Conservation (phyloP, 2,113 vertebrate genomes). For the Gavialis gangeticus region DNA sequence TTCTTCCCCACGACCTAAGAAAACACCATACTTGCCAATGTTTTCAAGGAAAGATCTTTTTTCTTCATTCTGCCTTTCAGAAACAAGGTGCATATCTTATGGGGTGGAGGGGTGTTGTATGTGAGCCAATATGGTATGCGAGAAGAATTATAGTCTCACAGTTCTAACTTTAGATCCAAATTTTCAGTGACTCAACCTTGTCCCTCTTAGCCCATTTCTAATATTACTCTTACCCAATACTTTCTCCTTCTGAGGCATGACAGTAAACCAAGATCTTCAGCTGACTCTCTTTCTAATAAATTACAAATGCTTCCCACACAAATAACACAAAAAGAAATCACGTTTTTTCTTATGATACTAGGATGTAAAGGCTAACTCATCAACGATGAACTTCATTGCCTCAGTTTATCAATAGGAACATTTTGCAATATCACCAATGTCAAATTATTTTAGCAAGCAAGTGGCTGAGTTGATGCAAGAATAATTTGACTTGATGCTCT, state of each 20-base stretch:
- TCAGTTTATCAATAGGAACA: background rate
- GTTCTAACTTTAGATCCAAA: background rate
- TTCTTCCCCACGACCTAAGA: too few relatives aligned
- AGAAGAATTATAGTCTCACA: too few relatives aligned
- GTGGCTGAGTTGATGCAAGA: background rate
- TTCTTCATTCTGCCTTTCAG: too few relatives aligned
- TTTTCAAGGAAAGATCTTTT: too few relatives aligned
- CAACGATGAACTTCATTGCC: background rate
- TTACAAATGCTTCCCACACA: background rate
- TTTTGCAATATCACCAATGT: background rate
- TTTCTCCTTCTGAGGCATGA: background rate
- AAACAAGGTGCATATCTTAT: too few relatives aligned
- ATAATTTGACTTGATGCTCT: background rate
- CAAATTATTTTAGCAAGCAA: slow-evolving; percentile 13
- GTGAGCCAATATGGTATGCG: too few relatives aligned
- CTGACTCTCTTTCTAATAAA: background rate
- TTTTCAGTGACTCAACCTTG: background rate
- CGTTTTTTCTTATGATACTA: background rate
- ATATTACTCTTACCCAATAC: background rate
- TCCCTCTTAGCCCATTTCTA: background rate
- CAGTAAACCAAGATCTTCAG: background rate
- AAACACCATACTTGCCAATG: too few relatives aligned
- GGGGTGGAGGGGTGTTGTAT: too few relatives aligned
- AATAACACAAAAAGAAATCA: slow-evolving; percentile 1
- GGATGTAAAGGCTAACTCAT: background rate